Percentiles rank a stretch among this genome's conserved stretches.
Conservation (phyloP, 2,888 invertebrate genomes). For the Drosophila basisetae region DNA sequence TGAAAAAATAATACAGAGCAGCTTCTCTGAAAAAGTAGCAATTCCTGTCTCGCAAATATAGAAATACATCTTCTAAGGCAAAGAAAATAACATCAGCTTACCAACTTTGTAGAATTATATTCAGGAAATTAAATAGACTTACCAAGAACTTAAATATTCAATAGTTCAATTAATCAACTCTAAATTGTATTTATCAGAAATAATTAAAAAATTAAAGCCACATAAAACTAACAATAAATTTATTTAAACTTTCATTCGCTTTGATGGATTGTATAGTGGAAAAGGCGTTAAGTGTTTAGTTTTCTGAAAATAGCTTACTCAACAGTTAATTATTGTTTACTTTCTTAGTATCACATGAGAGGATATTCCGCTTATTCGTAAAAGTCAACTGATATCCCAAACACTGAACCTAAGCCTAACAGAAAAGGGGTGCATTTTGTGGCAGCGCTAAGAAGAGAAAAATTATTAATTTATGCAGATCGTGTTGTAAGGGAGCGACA, state of each 20-base stretch:
- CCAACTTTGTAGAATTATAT: background rate
- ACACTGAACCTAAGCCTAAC: constrained; percentile 11
- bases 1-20: background rate
- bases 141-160: background rate
- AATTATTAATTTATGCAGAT: constrained; percentile 83
- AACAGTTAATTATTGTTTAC: background rate
- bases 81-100: background rate
- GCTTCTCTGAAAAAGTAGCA: background rate
- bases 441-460: constrained; percentile 55
- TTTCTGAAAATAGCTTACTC: background rate
- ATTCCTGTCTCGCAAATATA: background rate
- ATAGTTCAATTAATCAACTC: background rate
- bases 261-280: background rate
- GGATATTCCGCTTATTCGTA: background rate
- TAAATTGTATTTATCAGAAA: background rate
- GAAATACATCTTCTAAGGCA: background rate
- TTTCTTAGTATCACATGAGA: background rate
- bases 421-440: constrained; percentile 32
- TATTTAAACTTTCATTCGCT: too few relatives aligned
- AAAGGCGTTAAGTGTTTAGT: background rate
- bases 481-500: constrained; percentile 78
- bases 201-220: background rate
- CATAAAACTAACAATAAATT: background rate
- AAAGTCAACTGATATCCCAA: constrained; percentile 33
- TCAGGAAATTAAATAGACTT: background rate